Evolutionary conservation across 37 sponge, comb jelly and placozoan species (phyloP).

Genomic region (Haliclona indistincta): DNA sequence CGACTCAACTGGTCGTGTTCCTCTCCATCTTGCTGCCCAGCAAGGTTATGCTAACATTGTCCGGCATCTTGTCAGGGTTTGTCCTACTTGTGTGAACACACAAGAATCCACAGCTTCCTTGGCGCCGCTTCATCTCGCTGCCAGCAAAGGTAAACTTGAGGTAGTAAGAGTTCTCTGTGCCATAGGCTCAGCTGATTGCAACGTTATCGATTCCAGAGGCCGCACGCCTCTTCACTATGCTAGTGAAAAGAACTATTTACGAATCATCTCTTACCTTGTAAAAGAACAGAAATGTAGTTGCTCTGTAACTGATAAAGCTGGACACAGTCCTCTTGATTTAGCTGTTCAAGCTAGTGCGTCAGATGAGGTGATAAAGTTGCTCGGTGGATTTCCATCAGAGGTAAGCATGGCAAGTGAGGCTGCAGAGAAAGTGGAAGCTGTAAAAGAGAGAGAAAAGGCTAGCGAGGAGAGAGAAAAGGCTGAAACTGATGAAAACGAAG

Average conservation of each 20-base stretch:
- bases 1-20: slow-evolving; percentile 11
- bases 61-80: slow-evolving; percentile 16
- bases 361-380: background rate
- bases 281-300: slow-evolving; percentile 4
- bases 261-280: slow-evolving; percentile 3
- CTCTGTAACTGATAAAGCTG: background rate
- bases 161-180: slow-evolving; percentile 4
- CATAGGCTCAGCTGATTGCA: background rate
- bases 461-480: background rate
- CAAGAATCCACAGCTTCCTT: slow-evolving; percentile 7
- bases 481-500: background rate
- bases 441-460: background rate
- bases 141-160: slow-evolving; percentile 11
- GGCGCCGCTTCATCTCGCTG: slow-evolving; percentile 13
- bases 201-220: background rate
- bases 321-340: slow-evolving; percentile 1
- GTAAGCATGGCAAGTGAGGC: too few relatives aligned
- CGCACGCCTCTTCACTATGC: background rate
- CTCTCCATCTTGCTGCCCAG: slow-evolving; percentile 29
- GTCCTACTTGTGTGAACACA: slow-evolving; percentile 19
- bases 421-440: too few relatives aligned
- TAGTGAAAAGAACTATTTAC: background rate
- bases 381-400: slow-evolving; percentile 1
- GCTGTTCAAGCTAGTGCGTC: too few relatives aligned
- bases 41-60: slow-evolving; percentile 35